Conservation (phyloP, 2,888 invertebrate species). For the Drosophila percnosoma region DNA sequence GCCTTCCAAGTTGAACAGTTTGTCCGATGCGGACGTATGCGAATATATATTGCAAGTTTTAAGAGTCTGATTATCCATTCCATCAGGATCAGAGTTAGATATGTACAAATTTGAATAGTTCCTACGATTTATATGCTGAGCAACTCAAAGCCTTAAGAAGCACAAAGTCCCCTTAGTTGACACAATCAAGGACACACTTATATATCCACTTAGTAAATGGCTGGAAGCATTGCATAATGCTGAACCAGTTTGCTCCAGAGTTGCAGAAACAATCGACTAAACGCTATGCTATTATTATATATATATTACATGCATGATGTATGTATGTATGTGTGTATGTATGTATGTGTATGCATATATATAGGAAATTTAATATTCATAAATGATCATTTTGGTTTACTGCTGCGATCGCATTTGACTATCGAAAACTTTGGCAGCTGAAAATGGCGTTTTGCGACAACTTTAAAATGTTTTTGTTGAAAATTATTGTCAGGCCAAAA, state of each 20-base stretch:
- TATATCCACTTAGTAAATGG: neutral
- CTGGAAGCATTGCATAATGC: neutral
- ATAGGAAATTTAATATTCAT: neutral
- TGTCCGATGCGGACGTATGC: neutral
- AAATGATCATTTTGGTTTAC: neutral
- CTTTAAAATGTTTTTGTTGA: constrained; percentile 17
- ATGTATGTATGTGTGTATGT: neutral
- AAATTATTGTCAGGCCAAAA: constrained; percentile 18
- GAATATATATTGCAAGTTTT: neutral
- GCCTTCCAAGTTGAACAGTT: neutral
- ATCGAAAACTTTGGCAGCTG: neutral
- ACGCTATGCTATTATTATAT: neutral
- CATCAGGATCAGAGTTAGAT: neutral
- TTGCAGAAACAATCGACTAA: neutral
- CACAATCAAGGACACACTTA: neutral
- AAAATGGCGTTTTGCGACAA: constrained; percentile 4
- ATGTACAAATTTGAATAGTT: neutral
- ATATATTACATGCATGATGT: neutral
- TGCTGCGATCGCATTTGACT: neutral
- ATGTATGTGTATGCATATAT: neutral
- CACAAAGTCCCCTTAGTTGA: neutral
- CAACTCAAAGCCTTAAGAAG: neutral
- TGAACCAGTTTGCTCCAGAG: neutral
- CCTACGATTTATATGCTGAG: neutral
- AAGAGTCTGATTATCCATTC: neutral